Base-by-base conservation (phyloP, 2,113 vertebrate genomes). In the Piaya cayana region DNA sequence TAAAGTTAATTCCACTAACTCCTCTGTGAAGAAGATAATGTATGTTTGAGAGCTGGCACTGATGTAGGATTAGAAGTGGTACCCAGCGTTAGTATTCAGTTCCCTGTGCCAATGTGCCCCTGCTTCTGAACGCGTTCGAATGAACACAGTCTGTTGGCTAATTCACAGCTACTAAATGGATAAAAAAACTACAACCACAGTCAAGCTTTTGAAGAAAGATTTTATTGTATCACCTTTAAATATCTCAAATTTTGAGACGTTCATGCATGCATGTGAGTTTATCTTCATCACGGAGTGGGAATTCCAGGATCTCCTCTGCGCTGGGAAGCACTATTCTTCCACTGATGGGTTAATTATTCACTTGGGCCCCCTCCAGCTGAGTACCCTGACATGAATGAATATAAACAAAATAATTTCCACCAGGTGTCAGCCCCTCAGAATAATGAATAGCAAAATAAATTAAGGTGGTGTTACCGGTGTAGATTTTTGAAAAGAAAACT, bases 331-430 rank as follows among this genome's bases (percentile, higher is more conserved):
- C 62, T 17, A 43, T 68, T 74, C 29, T 90, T 65, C 65, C 17
- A 7, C 82, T 94, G 85, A 95, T 93, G 74, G 90, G 43, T 83
- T 93, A 93, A 94, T 94, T 94, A 96, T 59, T 96, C 90, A 90
- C 88, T 86, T 88, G 93, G 82, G 90, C 82, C 58, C 81, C 36
- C 76, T 91, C 78, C 90, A 95, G 87, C 93, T 92, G 88, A 93
- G 82, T 32, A 75, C 60, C 72, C 82, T 32, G 1, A 86, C 53
- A 81, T 29, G 53, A 78, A 78, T 64, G 69, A 86, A 53, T 53
- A 83, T 18, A 94, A 96, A 97, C 88, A 94, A 86, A 96, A 81
- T 30, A 43, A 64, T 60, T 95, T 82, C 60, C 2, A 12, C 79
- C 93, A 96, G 88, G 92, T 96, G 88, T 86, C 94, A 95, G 29